Evolutionary conservation across 2,113 vertebrate species (phyloP), one percentile per base, ranked within the genome.

Genomic region (Eretmochelys imbricata): DNA sequence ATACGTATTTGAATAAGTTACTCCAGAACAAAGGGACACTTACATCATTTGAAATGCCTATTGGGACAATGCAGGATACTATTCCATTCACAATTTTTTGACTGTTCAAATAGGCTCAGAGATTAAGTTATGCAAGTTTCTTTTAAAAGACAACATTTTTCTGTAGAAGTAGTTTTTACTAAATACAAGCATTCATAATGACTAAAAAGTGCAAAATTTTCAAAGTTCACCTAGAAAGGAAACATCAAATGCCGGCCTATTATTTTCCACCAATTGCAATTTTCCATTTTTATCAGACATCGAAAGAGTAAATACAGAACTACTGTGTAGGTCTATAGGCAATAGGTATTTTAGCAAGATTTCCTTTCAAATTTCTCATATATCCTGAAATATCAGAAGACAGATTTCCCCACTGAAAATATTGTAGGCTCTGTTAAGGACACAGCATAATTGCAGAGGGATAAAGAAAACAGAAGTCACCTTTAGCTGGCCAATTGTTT

Each of bases 401-500:
- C 69, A 75, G n/a, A 42, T 75, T 11, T 75, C n/a, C 69, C 69
- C 10, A 27, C 16, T 16, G 59, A 12, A 42, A 46, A 49, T 82
- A 35, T 13, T 38, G 17, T n/a, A 79, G n/a, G 65, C 57, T 49
- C 29, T 16, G 4, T 3, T 75, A 46, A 78, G 38, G 75, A 3
- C 24, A 27, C 10, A 42, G 20, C 10, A 42, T 42, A 75, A 24
- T 19, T 82, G 2, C 1, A 27, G 6, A 80, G 49, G 88, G 51
- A 55, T 59, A 16, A 86, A 75, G 59, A 81, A 48, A 93, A 87
- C 16, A 57, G 59, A 87, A 85, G 38, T 97, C 91, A 99, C 98
- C 98, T 98, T 98, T 19, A 99, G 87, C 97, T 99, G 99, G 97
- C 99, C 98, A 96, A 98, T 99, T 90, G 98, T 98, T 97, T 99